phyloP scores from a whole-genome alignment of 1,140 invertebrate species.

The Caenorhabditis tropicalis region DNA sequence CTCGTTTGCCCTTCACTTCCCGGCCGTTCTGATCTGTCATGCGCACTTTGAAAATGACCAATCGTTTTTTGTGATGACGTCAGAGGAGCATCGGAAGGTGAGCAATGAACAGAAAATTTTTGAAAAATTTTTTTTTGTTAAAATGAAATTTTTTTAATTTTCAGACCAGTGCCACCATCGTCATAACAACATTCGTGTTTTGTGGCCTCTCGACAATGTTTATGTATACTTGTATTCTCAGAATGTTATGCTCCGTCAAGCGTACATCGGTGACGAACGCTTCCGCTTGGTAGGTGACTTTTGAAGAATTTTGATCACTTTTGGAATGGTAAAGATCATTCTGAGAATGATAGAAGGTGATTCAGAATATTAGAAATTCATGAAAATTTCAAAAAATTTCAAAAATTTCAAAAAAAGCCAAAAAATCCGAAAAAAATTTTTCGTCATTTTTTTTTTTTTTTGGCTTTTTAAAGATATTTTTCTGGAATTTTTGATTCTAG shows the following conservation, averaged over 20 bases:
- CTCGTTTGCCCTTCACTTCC: background rate
- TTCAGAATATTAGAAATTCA: background rate
- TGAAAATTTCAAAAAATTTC: too few species aligned
- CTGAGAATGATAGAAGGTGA: background rate
- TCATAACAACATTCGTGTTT: background rate
- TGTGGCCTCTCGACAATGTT: background rate
- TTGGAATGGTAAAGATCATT: background rate
- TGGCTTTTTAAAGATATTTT: too few species aligned
- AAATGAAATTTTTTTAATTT: background rate
- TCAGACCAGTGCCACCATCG: background rate
- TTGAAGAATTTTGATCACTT: too few species aligned
- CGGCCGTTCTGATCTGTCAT: background rate
- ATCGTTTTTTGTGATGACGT: background rate
- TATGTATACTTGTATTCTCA: background rate
- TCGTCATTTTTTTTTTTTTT: too few species aligned
- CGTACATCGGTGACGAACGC: background rate
- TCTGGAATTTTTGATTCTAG: too few species aligned
- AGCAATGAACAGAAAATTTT: background rate
- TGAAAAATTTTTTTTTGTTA: background rate
- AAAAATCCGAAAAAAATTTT: too few species aligned
- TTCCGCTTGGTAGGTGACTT: background rate
- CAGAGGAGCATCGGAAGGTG: background rate
- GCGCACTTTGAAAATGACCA: background rate
- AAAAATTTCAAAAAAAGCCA: too few species aligned
- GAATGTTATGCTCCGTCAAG: background rate